Percentiles rank a stretch among this genome's conserved stretches.
These are phyloP conservation scores for Terebella lapidaria DNA, from an alignment of 2,888 invertebrate species.

Conservation along the genomic window DNA sequence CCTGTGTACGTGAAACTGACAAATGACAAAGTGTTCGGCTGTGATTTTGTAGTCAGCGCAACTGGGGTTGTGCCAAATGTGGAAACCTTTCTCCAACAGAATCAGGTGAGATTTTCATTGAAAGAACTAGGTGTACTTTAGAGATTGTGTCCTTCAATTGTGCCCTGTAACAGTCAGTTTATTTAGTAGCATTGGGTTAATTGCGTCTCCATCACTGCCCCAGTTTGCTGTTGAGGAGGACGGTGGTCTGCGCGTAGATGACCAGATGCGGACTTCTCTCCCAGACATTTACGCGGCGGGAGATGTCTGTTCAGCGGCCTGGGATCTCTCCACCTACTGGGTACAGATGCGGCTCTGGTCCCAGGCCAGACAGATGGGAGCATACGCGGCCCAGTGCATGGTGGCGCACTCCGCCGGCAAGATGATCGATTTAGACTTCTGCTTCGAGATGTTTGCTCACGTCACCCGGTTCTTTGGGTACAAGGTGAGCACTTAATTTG, in stretches of 20 bases:
- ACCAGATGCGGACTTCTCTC: conserved; percentile 76
- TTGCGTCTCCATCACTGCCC: no score
- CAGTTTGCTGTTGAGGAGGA: no score
- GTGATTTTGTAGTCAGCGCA: conserved; percentile 91
- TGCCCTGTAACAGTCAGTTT: no score
- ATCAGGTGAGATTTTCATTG: background rate
- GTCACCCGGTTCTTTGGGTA: conserved; percentile 91
- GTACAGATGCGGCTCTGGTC: conserved; percentile 85
- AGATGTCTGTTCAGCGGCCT: conserved; percentile 82
- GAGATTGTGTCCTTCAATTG: no score
- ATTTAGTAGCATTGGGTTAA: no score
- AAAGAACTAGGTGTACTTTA: no score
- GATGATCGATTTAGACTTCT: conserved; percentile 67
- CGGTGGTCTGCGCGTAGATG: conserved; percentile 81
- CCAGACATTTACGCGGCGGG: conserved; percentile 86
- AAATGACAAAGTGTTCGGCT: conserved; percentile 67
- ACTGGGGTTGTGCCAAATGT: conserved; percentile 74
- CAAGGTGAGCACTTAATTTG: conserved; percentile 59
- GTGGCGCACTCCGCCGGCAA: conserved; percentile 34
- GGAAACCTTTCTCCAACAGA: conserved; percentile 11
- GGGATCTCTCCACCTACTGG: conserved; percentile 59
- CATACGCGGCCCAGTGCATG: conserved; percentile 89
- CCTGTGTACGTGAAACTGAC: conserved; percentile 61
- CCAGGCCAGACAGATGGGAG: conserved; percentile 96
- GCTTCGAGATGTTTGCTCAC: conserved; percentile 96